Evolutionary conservation across 2,797 vertebrate species (phyloP), one percentile per base, ranked within the genome.

Genomic region (Eupleurogrammus muticus): DNA sequence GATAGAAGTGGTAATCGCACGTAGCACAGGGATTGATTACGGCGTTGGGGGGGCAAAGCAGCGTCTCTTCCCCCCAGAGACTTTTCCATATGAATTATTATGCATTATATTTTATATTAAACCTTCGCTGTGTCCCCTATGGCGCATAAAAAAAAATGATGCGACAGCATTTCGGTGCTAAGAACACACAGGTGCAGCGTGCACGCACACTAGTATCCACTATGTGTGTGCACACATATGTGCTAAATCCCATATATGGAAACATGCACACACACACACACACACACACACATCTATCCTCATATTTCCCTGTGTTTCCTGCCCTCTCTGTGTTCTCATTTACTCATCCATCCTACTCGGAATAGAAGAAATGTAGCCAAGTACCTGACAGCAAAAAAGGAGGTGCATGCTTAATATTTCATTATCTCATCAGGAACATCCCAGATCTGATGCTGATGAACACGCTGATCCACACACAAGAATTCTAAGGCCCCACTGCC

Each of bases 391-490:
- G 32, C 3, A 60, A 66, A 73, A 73, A 73, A 24, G 50, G 47
- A 7, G 66, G 65, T 63, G 6, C 28, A 6, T 76, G 53, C 51
- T 90, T 68, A 89, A 92, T 90, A 83, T 90, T 92, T 90, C 55
- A 91, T 89, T 35, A 62, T 54, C 59, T 88, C 83, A 82, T 81
- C 64, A 77, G 55, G 65, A 79, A 77, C 74, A 75, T 73, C 51
- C 44, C 36, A 53, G 59, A 78, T 65, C 52, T 59, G 63, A 73
- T 47, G 63, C 47, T 5, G 40, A 59, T 42, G 46, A 69, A 67
- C 48, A 28, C 6, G 28, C 28, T 28, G 28, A 28, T 28, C 28
- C 28, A 28, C 6, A 6, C 28, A 28, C 28, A 28, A 6, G 28
- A 28, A 28, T 28, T 28, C 28, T 28, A 6, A 28, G 28, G 28